phyloP scores from a whole-genome alignment of 1,140 invertebrate genomes.

The Drosophila pallidifrons region DNA sequence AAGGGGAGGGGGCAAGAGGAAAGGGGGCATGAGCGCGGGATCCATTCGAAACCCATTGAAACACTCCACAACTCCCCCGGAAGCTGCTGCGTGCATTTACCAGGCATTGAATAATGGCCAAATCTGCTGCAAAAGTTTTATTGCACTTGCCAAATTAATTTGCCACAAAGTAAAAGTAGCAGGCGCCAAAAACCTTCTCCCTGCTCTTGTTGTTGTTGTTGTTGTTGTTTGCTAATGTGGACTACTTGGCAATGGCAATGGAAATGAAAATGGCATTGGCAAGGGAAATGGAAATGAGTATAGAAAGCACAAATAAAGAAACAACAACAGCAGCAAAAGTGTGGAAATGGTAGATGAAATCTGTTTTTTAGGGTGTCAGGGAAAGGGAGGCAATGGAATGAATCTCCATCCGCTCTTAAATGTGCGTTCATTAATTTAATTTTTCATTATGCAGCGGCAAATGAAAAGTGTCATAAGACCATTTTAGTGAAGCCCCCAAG shows the following conservation, averaged over 20 bases:
- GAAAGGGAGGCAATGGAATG: constrained; percentile 3
- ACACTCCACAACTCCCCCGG: background rate
- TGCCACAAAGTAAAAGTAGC: constrained; percentile 50
- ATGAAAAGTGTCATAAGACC: constrained; percentile 66
- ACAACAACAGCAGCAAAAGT: constrained; percentile 23
- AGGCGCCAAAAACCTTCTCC: constrained; percentile 18
- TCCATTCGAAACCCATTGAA: background rate
- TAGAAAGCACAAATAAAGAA: constrained; percentile 16
- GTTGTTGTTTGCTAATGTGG: constrained; percentile 45
- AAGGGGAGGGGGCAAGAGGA: background rate
- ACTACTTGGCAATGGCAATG: constrained; percentile 46
- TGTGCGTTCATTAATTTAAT: constrained; percentile 68
- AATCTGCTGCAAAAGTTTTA: constrained; percentile 67
- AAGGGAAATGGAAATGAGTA: constrained; percentile 46
- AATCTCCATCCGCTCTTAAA: constrained; percentile 38
- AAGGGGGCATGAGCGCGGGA: background rate
- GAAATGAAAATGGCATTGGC: constrained; percentile 15
- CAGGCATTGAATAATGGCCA: constrained; percentile 60
- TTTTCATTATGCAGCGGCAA: constrained; percentile 60
- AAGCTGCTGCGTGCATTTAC: constrained; percentile 35
- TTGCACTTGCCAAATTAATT: constrained; percentile 68
- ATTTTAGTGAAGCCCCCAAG: background rate
- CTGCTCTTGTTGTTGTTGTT: constrained; percentile 16
- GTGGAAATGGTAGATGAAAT: constrained; percentile 31
- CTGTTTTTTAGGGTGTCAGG: constrained; percentile 21